Evolutionary conservation across 53 echinoderm and acorn worm genomes (phyloP).

Genomic region (Echinometra lucunter): DNA sequence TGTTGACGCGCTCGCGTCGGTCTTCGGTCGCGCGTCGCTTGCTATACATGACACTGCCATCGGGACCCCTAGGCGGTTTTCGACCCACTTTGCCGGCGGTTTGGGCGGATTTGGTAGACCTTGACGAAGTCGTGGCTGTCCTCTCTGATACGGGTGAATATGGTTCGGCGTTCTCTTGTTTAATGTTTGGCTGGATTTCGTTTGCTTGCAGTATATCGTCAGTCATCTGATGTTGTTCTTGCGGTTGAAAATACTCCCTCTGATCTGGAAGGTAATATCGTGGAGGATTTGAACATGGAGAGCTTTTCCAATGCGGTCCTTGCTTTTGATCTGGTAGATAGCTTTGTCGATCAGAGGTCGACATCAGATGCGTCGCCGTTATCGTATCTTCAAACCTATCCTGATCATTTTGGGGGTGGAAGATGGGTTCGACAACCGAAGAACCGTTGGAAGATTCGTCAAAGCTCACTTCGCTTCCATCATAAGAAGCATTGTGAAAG

Average conservation of each 20-base stretch:
- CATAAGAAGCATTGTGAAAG: neutral
- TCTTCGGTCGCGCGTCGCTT: constrained; percentile 14
- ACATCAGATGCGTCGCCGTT: neutral
- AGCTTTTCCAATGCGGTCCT: neutral
- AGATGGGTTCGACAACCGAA: neutral
- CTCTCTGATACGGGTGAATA: neutral
- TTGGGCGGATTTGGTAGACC: neutral
- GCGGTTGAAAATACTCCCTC: neutral
- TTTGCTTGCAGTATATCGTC: neutral
- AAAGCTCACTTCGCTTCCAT: neutral
- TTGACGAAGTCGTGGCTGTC: neutral
- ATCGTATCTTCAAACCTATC: neutral
- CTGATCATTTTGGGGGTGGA: neutral
- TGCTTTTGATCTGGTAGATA: neutral
- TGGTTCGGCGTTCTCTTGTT: neutral
- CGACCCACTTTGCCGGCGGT: neutral
- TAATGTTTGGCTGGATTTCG: neutral
- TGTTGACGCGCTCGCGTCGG: constrained; percentile 22
- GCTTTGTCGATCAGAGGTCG: neutral
- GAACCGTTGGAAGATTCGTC: neutral
- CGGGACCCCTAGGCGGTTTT: neutral
- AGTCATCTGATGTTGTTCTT: neutral
- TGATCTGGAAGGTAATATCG: neutral
- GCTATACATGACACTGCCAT: neutral
- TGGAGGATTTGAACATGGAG: neutral